Evolutionary conservation across 2,113 vertebrate species (phyloP).

Genomic region (Herpetotheres cachinnans): DNA sequence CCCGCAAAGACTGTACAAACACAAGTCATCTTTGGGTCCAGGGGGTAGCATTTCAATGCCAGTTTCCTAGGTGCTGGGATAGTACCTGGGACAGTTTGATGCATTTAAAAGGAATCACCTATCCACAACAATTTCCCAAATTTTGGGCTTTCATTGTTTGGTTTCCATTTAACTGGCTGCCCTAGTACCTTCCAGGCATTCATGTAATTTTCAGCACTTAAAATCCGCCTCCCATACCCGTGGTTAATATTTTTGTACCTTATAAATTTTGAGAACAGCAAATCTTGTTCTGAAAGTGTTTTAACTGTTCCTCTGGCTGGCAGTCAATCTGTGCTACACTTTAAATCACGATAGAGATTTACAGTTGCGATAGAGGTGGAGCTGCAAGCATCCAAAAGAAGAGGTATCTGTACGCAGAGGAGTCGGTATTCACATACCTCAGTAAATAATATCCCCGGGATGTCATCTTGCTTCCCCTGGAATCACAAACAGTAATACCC

Average conservation of each 20-base stretch:
- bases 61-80: not conserved
- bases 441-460: not conserved
- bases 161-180: not conserved
- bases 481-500: not conserved
- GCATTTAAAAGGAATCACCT: not conserved
- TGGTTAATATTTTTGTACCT: not conserved
- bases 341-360: not conserved
- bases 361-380: not conserved
- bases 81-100: not conserved
- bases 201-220: not conserved
- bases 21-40: not conserved
- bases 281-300: not conserved
- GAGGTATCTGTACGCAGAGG: not conserved
- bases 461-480: slow-evolving; percentile 3
- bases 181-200: not conserved
- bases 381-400: not conserved
- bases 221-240: not conserved
- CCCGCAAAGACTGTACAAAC: not conserved
- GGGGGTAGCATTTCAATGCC: not conserved
- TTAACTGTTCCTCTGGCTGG: not conserved
- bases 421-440: not conserved
- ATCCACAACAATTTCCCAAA: accelerated
- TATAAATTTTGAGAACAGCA: not conserved
- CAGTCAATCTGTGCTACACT: not conserved
- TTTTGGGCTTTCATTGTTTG: not conserved